Conservation (phyloP, 2,888 invertebrate species). For the Drosophila siamana region DNA sequence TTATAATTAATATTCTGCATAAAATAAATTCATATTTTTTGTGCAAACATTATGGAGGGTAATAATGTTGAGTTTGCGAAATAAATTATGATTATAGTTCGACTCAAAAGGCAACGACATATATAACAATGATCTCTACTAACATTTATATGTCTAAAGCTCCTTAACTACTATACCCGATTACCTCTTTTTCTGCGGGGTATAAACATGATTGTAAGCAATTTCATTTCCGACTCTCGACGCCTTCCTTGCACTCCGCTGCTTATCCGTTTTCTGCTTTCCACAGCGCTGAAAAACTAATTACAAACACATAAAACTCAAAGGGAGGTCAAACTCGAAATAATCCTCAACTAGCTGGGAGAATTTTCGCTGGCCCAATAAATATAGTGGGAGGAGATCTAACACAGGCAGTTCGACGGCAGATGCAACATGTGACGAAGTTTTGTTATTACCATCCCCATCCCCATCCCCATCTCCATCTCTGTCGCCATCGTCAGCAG, state of each 20-base stretch:
- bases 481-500: background rate
- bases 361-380: slow-evolving; percentile 43
- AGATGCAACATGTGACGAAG: slow-evolving; percentile 73
- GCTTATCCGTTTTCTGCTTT: background rate
- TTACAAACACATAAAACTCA: slow-evolving; percentile 81
- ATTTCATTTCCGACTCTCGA: slow-evolving; percentile 77
- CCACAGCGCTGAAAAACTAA: slow-evolving; percentile 67
- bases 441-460: slow-evolving; percentile 43
- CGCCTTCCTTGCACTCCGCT: background rate
- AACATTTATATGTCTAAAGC: too few species aligned
- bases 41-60: too few species aligned
- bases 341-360: slow-evolving; percentile 61
- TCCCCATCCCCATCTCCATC: slow-evolving; percentile 13
- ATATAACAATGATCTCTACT: too few species aligned
- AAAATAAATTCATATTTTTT: too few species aligned
- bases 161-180: background rate
- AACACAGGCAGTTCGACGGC: slow-evolving; percentile 3
- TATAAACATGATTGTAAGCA: slow-evolving; percentile 80
- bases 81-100: too few species aligned
- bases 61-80: too few species aligned
- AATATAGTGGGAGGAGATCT: slow-evolving; percentile 17
- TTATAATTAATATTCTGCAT: too few species aligned
- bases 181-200: background rate
- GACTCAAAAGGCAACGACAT: too few species aligned
- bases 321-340: slow-evolving; percentile 44